Percentiles rank a stretch among this genome's conserved stretches.
Conservation (phyloP, 2,888 invertebrate genomes). For the Lissocephala sabroskyi region DNA sequence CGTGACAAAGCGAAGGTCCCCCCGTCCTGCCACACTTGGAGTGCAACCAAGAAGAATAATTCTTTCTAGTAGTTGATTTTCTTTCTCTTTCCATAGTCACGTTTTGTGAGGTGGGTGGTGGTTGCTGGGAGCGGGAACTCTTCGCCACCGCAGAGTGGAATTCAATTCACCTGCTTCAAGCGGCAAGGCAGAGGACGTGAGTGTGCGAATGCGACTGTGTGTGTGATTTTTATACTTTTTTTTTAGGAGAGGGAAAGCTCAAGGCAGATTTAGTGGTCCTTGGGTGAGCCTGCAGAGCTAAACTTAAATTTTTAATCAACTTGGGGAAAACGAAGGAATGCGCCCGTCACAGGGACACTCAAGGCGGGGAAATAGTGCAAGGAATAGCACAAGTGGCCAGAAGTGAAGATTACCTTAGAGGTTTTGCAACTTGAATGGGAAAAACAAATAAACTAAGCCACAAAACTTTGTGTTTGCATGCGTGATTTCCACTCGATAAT, state of each 20-base stretch:
- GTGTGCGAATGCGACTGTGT: no score
- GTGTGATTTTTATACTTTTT: not conserved
- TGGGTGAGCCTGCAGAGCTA: not conserved
- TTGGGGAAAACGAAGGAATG: no score
- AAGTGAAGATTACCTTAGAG: no score
- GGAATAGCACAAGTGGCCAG: no score
- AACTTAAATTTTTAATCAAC: constrained; percentile 36
- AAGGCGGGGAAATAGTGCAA: no score
- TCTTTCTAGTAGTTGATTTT: constrained; percentile 32
- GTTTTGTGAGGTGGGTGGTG: no score
- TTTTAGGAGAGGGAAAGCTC: not conserved
- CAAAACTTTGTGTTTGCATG: no score
- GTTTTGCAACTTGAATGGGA: no score
- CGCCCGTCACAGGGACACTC: no score
- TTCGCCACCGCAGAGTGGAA: constrained; percentile 23
- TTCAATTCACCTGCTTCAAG: constrained; percentile 48
- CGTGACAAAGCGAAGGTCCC: constrained; percentile 63
- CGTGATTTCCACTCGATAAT: no score
- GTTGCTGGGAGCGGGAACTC: constrained; percentile 14
- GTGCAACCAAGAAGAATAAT: constrained; percentile 52
- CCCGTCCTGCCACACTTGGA: no score
- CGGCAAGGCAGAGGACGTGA: constrained; percentile 25
- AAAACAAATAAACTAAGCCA: no score
- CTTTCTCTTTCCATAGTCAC: constrained; percentile 4
- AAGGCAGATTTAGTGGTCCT: constrained; percentile 35